phyloP scores from a whole-genome alignment of 1,140 invertebrate genomes.

The Goniozus legneri region DNA sequence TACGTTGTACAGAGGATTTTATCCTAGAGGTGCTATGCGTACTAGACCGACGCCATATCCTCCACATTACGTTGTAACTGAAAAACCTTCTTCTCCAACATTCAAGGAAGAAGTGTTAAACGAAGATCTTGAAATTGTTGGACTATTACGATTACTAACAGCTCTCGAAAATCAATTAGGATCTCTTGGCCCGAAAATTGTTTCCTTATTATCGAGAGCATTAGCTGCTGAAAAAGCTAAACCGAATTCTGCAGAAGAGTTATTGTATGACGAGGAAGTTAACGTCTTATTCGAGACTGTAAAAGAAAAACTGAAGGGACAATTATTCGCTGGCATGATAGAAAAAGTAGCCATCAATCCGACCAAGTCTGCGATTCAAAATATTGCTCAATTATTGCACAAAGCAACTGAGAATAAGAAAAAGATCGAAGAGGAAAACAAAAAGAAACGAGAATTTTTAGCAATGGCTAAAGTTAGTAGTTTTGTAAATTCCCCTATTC shows the following conservation, averaged over 20 bases:
- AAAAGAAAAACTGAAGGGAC: conserved; percentile 81
- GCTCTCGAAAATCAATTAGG: conserved; percentile 78
- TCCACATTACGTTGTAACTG: conserved; percentile 37
- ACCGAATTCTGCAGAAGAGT: conserved; percentile 69
- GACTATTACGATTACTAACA: conserved; percentile 68
- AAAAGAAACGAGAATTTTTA: conserved; percentile 32
- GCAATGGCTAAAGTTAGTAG: conserved; percentile 26
- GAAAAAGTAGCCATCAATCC: conserved; percentile 61
- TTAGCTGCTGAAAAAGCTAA: conserved; percentile 72
- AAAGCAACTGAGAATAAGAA: conserved; percentile 57
- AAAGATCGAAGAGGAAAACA: conserved; percentile 54
- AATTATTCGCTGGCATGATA: conserved; percentile 72
- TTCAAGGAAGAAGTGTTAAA: conserved; percentile 33
- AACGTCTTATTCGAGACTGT: conserved; percentile 76
- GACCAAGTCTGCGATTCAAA: conserved; percentile 61
- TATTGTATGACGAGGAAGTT: conserved; percentile 67
- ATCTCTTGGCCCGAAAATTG: conserved; percentile 73
- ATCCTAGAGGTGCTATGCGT: conserved; percentile 18
- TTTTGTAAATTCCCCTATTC: conserved; percentile 32
- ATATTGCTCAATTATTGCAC: conserved; percentile 66
- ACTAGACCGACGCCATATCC: conserved; percentile 40
- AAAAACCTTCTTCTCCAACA: conserved; percentile 37
- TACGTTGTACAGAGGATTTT: conserved; percentile 31
- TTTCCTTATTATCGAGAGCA: conserved; percentile 69
- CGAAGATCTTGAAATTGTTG: conserved; percentile 57